Evolutionary conservation across 1,140 invertebrate species (phyloP), one percentile per base, ranked within the genome.

Genomic region (Cydia amplana): DNA sequence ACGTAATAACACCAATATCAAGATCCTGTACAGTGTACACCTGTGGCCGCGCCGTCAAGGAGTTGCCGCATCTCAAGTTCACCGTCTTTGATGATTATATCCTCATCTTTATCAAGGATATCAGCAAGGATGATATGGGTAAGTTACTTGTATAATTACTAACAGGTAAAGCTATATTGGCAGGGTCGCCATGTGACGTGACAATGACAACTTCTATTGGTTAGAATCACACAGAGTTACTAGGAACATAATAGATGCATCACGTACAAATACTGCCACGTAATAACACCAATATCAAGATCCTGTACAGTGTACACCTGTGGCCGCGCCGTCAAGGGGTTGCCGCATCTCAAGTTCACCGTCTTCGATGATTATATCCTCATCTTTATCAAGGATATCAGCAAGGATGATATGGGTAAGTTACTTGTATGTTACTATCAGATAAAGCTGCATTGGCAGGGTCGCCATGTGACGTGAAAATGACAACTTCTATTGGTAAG

Each of bases 1-100:
- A n/a, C n/a, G n/a, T n/a, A n/a, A n/a, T n/a, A 99, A 99, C 86
- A 97, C 98, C 1, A 98, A 99, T 89, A 97, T 99, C 81, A 99
- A 99, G 91, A 96, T 98, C 60, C 96, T 96, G 85, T 98, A 98
- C 93, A 95, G 96, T 74, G 98, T 97, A n/a, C 97, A 98, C 91
- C 96, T 98, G 87, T 85, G 97, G 97, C n/a, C 94, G 94, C 72
- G 95, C 95, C 60, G 88, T 99, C 36, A 93, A 94, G 0, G 96
- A 98, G 82, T 96, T 96, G 2, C 91, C 94, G 0, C 96, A 98
- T 79, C 95, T 99, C 79, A 99, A 99, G 88, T 98, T 96, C 87
- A 98, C 97, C 0, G 95, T 98, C 2, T 99, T 99, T 93, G 98
- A 99, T 93, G 98, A 99, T 78, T 99, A 99, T 85, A 95, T 98